A percentile compares a stretch with the other conserved stretches of the same genome.
These are phyloP conservation scores for Petaurus breviceps DNA, from an alignment of 2,113 vertebrate genomes.

Conservation along the genomic window DNA sequence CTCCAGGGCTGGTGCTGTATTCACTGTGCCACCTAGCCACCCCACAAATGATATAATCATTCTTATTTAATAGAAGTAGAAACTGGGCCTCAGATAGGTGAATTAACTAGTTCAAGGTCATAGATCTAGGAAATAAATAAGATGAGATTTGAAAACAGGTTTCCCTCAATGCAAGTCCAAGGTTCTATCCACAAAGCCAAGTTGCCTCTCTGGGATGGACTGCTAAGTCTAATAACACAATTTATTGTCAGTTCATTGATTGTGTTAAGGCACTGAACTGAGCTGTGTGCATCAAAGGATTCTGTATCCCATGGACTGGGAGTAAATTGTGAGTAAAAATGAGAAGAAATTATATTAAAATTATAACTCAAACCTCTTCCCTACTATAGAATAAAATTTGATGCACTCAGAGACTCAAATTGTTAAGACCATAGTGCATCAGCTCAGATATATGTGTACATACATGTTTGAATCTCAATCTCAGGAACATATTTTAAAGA, in stretches of 20 bases:
- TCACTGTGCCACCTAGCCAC: too few relatives aligned
- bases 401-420: neutral
- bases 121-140: neutral
- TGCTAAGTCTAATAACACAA: neutral
- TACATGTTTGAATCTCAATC: neutral
- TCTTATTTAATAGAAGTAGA: neutral
- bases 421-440: neutral
- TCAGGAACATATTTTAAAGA: neutral
- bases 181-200: neutral
- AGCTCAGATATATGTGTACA: neutral
- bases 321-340: neutral
- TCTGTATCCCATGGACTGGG: too few relatives aligned
- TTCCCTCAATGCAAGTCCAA: neutral
- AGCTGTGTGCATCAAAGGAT: neutral
- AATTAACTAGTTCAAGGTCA: neutral
- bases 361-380: too few relatives aligned
- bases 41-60: neutral
- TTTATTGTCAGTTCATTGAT: neutral
- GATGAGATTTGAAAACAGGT: neutral
- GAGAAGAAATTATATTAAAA: neutral
- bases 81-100: neutral
- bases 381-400: neutral
- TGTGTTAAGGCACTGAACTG: neutral
- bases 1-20: too few relatives aligned
- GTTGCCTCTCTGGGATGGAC: neutral